A percentile compares a stretch with the other conserved stretches of the same genome.
These are phyloP conservation scores for Cheirogaleus major DNA, from an alignment of 2,797 vertebrate species.

Conservation along the genomic window DNA sequence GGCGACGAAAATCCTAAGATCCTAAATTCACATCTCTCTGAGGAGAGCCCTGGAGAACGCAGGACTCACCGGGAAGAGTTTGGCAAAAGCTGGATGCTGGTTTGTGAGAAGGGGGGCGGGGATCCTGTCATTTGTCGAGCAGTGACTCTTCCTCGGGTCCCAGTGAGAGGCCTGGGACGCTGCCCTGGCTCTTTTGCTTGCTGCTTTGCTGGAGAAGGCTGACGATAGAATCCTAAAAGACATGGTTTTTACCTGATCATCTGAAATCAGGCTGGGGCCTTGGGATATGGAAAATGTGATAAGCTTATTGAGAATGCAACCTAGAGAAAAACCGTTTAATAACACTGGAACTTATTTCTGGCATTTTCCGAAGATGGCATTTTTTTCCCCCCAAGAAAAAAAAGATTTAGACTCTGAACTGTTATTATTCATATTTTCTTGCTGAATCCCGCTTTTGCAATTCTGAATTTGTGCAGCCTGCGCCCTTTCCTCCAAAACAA, in stretches of 20 bases:
- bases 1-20: neutral
- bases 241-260: slow-evolving; percentile 4
- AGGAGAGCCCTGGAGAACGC: neutral
- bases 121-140: neutral
- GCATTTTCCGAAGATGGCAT: neutral
- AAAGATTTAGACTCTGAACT: slow-evolving; percentile 26
- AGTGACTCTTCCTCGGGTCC: neutral
- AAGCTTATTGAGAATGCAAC: slow-evolving; percentile 45
- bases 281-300: slow-evolving; percentile 22
- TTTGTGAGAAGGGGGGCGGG: neutral
- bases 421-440: neutral
- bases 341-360: neutral
- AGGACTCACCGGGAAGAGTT: neutral
- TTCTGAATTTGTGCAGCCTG: neutral
- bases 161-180: neutral
- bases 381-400: slow-evolving; percentile 5
- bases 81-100: neutral
- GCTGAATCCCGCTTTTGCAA: neutral
- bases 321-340: slow-evolving; percentile 16
- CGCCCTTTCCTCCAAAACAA: neutral
- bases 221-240: slow-evolving; percentile 20
- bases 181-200: neutral
- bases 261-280: neutral
- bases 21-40: neutral
- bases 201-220: neutral